Conservation (phyloP, 1,140 invertebrate species). For the Philotrypesis tridentata region DNA sequence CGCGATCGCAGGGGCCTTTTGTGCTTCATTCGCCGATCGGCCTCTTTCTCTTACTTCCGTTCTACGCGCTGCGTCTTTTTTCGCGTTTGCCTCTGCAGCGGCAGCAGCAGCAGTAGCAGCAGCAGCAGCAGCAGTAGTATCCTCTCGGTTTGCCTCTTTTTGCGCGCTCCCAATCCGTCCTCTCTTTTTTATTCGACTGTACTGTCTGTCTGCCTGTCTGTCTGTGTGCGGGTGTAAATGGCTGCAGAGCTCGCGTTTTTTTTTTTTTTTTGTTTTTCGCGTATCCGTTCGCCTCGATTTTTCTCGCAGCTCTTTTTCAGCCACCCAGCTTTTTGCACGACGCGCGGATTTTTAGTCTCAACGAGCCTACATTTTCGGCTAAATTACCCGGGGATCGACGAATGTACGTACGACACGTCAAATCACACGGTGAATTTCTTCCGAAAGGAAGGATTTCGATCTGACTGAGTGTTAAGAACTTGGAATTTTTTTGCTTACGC, state of each 20-base stretch:
- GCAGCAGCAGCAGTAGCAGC: too few species aligned
- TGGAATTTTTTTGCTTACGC: too few species aligned
- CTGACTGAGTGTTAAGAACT: too few species aligned
- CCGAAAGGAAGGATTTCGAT: too few species aligned
- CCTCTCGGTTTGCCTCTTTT: neutral
- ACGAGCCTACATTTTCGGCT: too few species aligned
- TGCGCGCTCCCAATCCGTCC: neutral
- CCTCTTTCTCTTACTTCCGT: constrained; percentile 15
- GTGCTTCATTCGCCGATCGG: constrained; percentile 24
- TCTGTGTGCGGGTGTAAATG: neutral
- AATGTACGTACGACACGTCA: too few species aligned
- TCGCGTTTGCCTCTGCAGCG: constrained; percentile 5
- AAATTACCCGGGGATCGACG: too few species aligned
- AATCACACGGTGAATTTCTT: too few species aligned
- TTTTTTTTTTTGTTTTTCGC: neutral
- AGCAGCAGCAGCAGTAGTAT: too few species aligned
- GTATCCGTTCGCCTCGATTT: constrained; percentile 11
- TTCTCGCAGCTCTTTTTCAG: neutral
- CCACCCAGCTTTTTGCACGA: neutral
- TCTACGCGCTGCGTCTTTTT: neutral
- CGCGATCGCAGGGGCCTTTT: neutral
- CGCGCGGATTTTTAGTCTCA: neutral
- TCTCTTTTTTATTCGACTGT: neutral
- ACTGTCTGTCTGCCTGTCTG: constrained; percentile 1
- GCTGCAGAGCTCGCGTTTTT: neutral